Base-by-base conservation (phyloP, 2,888 invertebrate species). In the Dynastes grantii region DNA sequence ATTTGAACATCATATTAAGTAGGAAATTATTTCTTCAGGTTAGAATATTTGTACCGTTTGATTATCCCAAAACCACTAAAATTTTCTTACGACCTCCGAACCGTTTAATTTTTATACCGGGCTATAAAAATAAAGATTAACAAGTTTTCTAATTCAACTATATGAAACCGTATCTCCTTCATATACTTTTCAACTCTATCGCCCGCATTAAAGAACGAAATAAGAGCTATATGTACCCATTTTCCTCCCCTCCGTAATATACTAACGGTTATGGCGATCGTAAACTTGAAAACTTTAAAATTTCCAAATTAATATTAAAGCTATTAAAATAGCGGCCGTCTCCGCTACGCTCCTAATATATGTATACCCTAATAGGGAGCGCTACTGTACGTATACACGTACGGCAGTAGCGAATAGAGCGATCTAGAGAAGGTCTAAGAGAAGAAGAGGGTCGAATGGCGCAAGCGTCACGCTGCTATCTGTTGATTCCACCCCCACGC, bases 401-500 rank as follows among this genome's bases (percentile, higher is more conserved):
- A 37, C 32, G 40, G 73, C 37, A 45, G 8, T 22, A 40, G 11
- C 22, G 61, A 37, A 9, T n/a, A 16, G 16, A 53, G 22, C 13
- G 73, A 37, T 61, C 2, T 32, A 32, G 32, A 32, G 32, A 32
- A 22, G 22, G 58, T 16, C 27, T n/a, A 8, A 27, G 8, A 22
- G 58, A 16, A 53, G 16, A 13, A 16, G 16, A 8, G 16, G 8
- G 8, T 16, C 3, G 13, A 45, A 22, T 4, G 58, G 78, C 79
- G 80, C 82, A 80, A 78, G 82, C 82, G 82, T 81, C 78, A 75
- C 61, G n/a, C 73, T 78, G 76, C 73, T 80, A 82, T 81, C 82
- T 82, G 82, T 82, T 82, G 82, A 82, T 82, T 82, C 82, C 81
- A 82, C 80, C 82, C 82, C 81, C 68, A 81, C 70, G 64, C 65